Conservation (phyloP, 1,140 invertebrate genomes). For the Andrena cerasifolii region DNA sequence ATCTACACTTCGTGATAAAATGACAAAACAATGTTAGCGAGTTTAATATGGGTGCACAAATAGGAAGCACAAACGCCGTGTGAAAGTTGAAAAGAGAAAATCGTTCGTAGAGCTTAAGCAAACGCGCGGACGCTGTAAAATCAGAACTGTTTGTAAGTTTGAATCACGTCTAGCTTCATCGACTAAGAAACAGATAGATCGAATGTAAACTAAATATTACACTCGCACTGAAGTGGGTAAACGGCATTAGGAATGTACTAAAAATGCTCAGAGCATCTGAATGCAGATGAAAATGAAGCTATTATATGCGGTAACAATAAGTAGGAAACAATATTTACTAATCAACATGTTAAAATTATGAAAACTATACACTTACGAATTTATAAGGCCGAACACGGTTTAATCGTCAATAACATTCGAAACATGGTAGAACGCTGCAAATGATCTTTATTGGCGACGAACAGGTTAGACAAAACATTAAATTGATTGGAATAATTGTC, state of each 20-base stretch:
- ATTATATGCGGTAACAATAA: no score
- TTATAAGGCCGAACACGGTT: no score
- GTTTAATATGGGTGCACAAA: not conserved
- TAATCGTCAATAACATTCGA: not conserved
- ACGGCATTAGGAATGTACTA: not conserved
- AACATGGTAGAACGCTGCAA: no score
- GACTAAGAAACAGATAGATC: not conserved
- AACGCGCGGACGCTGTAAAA: no score
- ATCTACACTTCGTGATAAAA: slow-evolving; percentile 18
- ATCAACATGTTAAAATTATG: not conserved
- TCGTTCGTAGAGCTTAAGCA: no score
- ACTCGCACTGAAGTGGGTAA: not conserved
- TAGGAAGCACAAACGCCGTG: no score
- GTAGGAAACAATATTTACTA: not conserved
- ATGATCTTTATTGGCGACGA: not conserved
- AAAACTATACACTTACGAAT: not conserved
- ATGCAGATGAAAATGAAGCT: no score
- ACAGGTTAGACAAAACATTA: not conserved
- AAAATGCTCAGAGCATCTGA: no score
- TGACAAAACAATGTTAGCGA: slow-evolving; percentile 1
- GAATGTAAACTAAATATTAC: not conserved
- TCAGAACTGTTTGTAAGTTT: no score
- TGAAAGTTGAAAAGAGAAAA: not conserved
- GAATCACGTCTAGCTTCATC: no score
- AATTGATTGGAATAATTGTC: not conserved